These are phyloP conservation scores for Archocentrus centrarchus DNA, from an alignment of 2,113 vertebrate genomes.

Conservation along the genomic window DNA sequence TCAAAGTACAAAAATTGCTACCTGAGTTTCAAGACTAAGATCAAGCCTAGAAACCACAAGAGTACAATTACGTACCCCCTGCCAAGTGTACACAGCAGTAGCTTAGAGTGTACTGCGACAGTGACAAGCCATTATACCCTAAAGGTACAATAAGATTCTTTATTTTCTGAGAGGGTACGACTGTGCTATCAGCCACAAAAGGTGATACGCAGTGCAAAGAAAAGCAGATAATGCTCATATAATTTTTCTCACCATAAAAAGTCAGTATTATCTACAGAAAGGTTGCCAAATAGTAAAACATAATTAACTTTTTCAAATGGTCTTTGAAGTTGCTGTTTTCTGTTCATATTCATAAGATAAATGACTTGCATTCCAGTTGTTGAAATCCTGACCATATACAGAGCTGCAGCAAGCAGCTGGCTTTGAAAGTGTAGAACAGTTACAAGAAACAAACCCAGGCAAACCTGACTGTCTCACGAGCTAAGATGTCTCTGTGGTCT, in stretches of 20 bases:
- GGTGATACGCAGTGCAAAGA: background rate
- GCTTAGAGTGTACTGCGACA: background rate
- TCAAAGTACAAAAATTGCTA: background rate
- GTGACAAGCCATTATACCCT: background rate
- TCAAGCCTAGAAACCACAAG: background rate
- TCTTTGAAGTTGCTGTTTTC: background rate
- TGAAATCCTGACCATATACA: background rate
- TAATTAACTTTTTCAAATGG: background rate
- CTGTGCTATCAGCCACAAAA: background rate
- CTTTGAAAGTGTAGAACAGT: background rate
- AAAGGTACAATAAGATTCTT: background rate
- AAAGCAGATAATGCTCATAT: background rate
- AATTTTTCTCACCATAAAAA: background rate
- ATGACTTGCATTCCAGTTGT: background rate
- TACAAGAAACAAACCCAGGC: background rate
- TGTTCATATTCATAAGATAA: background rate
- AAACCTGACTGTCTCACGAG: background rate
- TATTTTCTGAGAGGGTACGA: background rate
- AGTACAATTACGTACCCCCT: background rate
- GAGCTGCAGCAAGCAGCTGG: background rate
- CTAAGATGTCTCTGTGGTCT: background rate
- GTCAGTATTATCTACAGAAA: background rate
- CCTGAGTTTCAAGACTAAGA: background rate
- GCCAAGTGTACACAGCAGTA: background rate
- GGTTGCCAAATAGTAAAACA: background rate